A percentile compares a stretch with the other conserved stretches of the same genome.
Evolutionary conservation across 2,888 invertebrate genomes (phyloP).

Genomic region (Xanthostigma xanthostigma): DNA sequence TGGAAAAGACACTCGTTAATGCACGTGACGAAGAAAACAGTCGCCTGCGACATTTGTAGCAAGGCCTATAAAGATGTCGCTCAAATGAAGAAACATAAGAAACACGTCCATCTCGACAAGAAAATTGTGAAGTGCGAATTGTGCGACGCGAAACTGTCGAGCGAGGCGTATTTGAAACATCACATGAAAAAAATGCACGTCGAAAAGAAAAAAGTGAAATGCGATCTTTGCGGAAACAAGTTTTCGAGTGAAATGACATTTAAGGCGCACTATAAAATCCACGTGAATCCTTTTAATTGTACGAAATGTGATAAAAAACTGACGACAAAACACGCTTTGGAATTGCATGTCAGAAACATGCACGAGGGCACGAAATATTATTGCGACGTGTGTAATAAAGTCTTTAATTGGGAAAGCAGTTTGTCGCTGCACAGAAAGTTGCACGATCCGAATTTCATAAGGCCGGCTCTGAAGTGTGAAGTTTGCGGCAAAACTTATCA

Average conservation of each 20-base stretch:
- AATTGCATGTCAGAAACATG: constrained; percentile 13
- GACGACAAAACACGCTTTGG: constrained; percentile 15
- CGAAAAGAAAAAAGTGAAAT: too few species aligned
- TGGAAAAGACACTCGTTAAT: too few species aligned
- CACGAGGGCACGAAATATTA: constrained; percentile 8
- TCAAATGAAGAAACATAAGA: too few species aligned
- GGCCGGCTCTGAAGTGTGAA: constrained; percentile 16
- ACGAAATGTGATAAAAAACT: constrained; percentile 11
- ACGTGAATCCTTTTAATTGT: constrained; percentile 7
- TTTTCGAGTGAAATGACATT: too few species aligned
- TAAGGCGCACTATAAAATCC: not conserved
- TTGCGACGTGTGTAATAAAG: constrained; percentile 10
- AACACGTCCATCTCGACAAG: too few species aligned
- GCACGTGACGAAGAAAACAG: too few species aligned
- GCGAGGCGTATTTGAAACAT: too few species aligned
- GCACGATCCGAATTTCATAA: constrained; percentile 14
- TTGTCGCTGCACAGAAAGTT: constrained; percentile 6
- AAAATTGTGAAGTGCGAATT: not conserved
- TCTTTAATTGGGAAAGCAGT: constrained; percentile 7
- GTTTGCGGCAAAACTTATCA: constrained; percentile 2
- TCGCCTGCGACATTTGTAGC: not conserved
- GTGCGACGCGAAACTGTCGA: not conserved
- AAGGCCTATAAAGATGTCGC: not conserved
- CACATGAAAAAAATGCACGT: too few species aligned
- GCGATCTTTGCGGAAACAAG: too few species aligned